phyloP scores from a whole-genome alignment of 2,113 vertebrate species.

The Macquaria ambigua region DNA sequence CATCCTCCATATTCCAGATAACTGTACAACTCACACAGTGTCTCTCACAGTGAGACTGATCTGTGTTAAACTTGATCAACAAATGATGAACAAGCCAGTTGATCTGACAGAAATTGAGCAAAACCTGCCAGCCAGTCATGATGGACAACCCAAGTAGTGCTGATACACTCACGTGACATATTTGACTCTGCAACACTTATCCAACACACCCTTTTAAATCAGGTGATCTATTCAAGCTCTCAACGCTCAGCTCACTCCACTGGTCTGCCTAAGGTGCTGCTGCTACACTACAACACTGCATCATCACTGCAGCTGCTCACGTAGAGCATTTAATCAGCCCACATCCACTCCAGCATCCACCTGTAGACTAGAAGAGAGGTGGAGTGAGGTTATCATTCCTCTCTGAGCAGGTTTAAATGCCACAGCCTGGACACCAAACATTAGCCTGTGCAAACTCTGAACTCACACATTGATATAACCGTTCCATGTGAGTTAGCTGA shows the following conservation, averaged over 20 bases:
- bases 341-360: conserved; percentile 20
- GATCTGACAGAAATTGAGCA: not conserved
- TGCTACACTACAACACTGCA: not conserved
- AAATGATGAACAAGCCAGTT: not conserved
- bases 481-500: not conserved
- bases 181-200: not conserved
- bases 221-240: not conserved
- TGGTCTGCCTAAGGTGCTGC: conserved; percentile 8
- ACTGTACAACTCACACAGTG: not conserved
- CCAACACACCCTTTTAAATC: not conserved
- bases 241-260: conserved; percentile 5
- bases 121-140: not conserved
- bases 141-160: not conserved
- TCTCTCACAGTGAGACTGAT: not conserved
- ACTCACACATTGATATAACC: not conserved
- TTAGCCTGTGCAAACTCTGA: not conserved
- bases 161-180: not conserved
- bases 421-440: not conserved
- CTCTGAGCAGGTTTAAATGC: conserved; percentile 22
- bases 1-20: not conserved
- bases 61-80: not conserved
- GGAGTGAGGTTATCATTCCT: not conserved
- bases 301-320: conserved; percentile 1
- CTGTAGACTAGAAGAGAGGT: not conserved
- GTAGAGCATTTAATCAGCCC: conserved; percentile 22